phyloP scores from a whole-genome alignment of 2,797 vertebrate genomes.

The Chrysocyon brachyurus region DNA sequence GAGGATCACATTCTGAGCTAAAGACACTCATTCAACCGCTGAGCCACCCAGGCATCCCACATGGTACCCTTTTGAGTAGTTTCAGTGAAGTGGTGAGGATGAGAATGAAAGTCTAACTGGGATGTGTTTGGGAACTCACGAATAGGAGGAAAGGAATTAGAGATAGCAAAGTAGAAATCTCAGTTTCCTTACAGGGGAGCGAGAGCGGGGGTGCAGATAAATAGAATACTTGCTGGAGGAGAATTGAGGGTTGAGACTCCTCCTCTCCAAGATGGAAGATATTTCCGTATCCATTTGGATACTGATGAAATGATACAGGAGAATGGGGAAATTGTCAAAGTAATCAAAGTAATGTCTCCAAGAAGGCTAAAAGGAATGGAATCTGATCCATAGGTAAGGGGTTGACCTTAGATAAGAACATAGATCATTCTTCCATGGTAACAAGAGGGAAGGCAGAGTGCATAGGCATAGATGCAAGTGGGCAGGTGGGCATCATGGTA shows the following conservation, averaged over 20 bases:
- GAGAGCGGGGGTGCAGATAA: background rate
- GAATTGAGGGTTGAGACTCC: background rate
- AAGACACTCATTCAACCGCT: no score
- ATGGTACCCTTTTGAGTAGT: background rate
- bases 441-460: background rate
- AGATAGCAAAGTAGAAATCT: background rate
- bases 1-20: no score
- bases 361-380: background rate
- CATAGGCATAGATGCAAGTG: background rate
- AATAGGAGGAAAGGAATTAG: background rate
- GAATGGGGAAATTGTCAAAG: background rate
- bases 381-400: background rate
- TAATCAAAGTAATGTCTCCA: background rate
- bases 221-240: background rate
- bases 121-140: background rate
- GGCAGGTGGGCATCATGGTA: background rate
- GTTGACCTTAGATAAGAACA: background rate
- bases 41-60: no score
- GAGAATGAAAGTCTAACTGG: background rate
- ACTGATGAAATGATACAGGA: background rate
- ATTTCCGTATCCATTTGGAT: background rate
- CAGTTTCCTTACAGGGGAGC: background rate
- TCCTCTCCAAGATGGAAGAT: background rate
- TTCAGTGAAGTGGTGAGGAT: background rate
- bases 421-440: background rate